Conservation (phyloP, 2,797 vertebrate genomes). For the Megaceryle alcyon region DNA sequence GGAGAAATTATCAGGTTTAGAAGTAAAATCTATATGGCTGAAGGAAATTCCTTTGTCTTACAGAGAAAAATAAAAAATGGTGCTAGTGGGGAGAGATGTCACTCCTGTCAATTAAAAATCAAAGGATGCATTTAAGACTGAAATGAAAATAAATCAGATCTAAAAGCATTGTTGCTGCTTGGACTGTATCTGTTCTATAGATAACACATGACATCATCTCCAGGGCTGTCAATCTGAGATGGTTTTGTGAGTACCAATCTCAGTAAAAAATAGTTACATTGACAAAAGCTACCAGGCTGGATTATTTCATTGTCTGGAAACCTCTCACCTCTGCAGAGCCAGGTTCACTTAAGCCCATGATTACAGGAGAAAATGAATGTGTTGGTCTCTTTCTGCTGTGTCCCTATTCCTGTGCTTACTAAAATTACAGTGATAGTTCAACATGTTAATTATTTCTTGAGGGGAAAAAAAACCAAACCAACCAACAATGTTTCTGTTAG, state of each 20-base stretch:
- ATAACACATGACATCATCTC: neutral
- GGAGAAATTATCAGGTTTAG: conserved; percentile 37
- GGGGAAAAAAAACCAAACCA: neutral
- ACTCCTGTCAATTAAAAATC: conserved; percentile 17
- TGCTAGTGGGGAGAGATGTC: neutral
- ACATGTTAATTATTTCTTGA: neutral
- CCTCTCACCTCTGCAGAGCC: conserved; percentile 1
- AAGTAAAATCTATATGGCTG: conserved; percentile 29
- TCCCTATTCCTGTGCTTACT: neutral
- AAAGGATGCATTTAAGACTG: neutral
- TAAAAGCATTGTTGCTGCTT: neutral
- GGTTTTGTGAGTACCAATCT: neutral
- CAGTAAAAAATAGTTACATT: conserved; percentile 7
- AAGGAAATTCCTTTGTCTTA: neutral
- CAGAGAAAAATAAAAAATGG: neutral
- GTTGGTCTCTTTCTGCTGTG: neutral
- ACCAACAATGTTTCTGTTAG: neutral
- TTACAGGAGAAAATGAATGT: neutral
- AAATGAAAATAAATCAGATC: conserved; percentile 37
- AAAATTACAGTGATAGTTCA: neutral
- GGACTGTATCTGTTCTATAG: neutral
- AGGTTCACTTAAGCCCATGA: neutral
- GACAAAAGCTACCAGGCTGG: neutral
- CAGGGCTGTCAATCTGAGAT: conserved; percentile 12
- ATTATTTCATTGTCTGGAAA: conserved; percentile 2